Percentiles rank a stretch among this genome's conserved stretches.
These are phyloP conservation scores for Oreotrochilus melanogaster DNA, from an alignment of 2,113 vertebrate genomes.

Conservation along the genomic window DNA sequence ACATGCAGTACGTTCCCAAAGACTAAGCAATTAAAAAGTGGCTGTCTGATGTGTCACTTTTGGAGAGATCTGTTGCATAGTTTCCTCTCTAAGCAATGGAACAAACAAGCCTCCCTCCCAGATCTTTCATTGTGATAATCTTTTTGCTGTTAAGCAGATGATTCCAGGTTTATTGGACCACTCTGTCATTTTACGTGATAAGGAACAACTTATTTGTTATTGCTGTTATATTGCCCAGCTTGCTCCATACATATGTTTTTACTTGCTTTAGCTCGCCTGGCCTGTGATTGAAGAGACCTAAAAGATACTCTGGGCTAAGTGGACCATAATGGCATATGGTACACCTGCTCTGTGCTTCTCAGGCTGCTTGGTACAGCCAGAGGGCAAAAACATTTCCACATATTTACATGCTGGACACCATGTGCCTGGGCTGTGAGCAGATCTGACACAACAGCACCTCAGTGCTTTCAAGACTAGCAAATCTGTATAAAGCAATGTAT, in stretches of 20 bases:
- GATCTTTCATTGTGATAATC: background rate
- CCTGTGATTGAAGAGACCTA: constrained; percentile 73
- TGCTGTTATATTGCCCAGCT: background rate
- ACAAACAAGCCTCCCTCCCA: background rate
- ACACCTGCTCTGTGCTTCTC: constrained; percentile 82
- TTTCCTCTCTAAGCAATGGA: constrained; percentile 1
- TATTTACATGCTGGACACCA: constrained; percentile 77
- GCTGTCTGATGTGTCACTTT: background rate
- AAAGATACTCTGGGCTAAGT: constrained; percentile 62
- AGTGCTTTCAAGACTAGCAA: constrained; percentile 62
- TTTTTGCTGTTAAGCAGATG: background rate
- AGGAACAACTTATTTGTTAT: background rate
- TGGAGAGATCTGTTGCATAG: background rate
- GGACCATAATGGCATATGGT: constrained; percentile 84
- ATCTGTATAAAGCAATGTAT: constrained; percentile 55
- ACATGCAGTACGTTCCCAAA: background rate
- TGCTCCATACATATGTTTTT: background rate
- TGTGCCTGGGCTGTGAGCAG: constrained; percentile 50
- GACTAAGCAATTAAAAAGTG: background rate
- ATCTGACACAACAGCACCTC: constrained; percentile 60
- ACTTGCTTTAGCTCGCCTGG: constrained; percentile 75
- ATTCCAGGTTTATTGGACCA: background rate
- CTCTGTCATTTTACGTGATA: background rate
- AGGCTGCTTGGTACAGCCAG: constrained; percentile 13
- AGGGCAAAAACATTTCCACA: constrained; percentile 60